A percentile compares a stretch with the other conserved stretches of the same genome.
Evolutionary conservation across 2,888 invertebrate species (phyloP).

Genomic region (Nemotelus pantherinus): DNA sequence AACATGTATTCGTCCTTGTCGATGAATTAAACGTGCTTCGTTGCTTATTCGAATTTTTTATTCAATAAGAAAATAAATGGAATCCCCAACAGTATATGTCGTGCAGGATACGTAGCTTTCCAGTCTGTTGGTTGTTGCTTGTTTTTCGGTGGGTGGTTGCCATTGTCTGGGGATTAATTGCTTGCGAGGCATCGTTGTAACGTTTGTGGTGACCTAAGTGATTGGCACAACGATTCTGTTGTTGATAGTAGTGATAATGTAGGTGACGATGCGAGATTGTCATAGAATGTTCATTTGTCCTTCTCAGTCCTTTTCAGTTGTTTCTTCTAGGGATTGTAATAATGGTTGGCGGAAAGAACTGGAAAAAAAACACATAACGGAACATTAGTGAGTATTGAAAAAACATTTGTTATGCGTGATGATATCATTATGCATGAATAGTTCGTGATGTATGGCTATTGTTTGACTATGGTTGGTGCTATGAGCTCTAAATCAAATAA

Average conservation of each 20-base stretch:
- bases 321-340: neutral
- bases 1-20: too few species aligned
- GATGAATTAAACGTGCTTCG: too few species aligned
- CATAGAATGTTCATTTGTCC: neutral
- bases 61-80: conserved; percentile 31
- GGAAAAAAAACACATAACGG: neutral
- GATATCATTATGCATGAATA: neutral
- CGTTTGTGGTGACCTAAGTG: neutral
- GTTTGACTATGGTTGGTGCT: neutral
- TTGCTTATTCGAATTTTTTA: neutral
- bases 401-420: neutral
- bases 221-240: conserved; percentile 19
- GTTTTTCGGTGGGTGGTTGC: conserved; percentile 40
- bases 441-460: neutral
- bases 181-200: neutral
- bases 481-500: too few species aligned
- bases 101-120: conserved; percentile 24
- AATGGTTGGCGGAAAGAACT: neutral
- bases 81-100: conserved; percentile 12
- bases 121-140: conserved; percentile 11
- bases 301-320: too few species aligned
- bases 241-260: neutral
- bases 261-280: neutral
- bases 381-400: neutral
- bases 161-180: conserved; percentile 29